A percentile compares a stretch with the other conserved stretches of the same genome.
Evolutionary conservation across 1,140 invertebrate genomes (phyloP).

Genomic region (Pseudomyrmex flavicornis): DNA sequence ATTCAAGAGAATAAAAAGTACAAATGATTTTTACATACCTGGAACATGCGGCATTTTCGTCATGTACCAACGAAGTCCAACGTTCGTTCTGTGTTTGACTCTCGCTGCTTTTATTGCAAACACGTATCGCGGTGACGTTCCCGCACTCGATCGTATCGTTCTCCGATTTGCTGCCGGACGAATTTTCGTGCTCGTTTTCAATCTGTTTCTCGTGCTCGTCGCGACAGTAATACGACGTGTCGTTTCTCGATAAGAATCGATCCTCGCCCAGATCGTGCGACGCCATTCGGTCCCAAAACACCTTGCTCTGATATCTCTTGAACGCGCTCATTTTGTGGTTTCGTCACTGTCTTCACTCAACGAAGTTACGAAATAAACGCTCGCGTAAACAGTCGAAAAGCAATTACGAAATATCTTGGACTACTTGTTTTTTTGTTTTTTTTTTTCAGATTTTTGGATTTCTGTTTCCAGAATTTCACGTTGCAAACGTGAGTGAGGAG

Average conservation of each 20-base stretch:
- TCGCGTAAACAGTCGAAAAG: not conserved
- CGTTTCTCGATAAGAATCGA: conserved; percentile 32
- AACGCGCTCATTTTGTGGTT: conserved; percentile 79
- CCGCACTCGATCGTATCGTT: conserved; percentile 64
- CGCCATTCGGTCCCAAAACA: conserved; percentile 83
- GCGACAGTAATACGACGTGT: not conserved
- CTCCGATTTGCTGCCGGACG: conserved; percentile 47
- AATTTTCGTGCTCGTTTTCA: conserved; percentile 62
- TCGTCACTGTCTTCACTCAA: conserved; percentile 14
- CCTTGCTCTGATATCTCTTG: conserved; percentile 80
- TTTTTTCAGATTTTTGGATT: too few relatives aligned
- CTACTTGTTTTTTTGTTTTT: not conserved
- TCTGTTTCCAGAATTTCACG: too few relatives aligned
- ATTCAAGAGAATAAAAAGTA: too few relatives aligned
- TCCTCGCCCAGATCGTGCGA: conserved; percentile 68
- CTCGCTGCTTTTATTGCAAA: conserved; percentile 31
- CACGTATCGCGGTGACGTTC: conserved; percentile 78
- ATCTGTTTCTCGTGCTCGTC: conserved; percentile 34
- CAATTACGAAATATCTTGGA: not conserved
- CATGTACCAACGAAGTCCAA: conserved; percentile 25
- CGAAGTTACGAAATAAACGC: not conserved
- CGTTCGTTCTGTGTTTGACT: conserved; percentile 9
- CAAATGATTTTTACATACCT: conserved; percentile 53
- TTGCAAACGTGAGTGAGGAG: conserved; percentile 5
- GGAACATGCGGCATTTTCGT: conserved; percentile 34